Base-by-base conservation (phyloP, 2,113 vertebrate species). In the Alectura lathami region DNA sequence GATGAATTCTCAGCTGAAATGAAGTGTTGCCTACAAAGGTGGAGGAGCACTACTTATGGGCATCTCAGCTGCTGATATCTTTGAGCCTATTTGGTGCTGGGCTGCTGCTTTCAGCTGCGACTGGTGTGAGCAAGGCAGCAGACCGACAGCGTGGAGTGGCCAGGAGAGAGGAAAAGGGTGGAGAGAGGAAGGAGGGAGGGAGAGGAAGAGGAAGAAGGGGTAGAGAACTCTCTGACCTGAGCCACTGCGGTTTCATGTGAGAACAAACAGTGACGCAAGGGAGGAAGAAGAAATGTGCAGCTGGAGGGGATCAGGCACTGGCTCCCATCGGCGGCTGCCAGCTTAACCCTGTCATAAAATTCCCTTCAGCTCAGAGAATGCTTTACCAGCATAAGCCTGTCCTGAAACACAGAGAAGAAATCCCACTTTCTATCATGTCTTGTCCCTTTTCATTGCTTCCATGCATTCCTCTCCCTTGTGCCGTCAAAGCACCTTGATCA, bases 381-480 rank as follows among this genome's bases (percentile, higher is more conserved):
- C 27, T 56, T 82, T 3, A 79, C 40, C 62, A 85, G 62, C 53
- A 43, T 14, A 60, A 62, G 7, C 30, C 30, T 2, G 5, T 42
- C 27, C 10, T 45, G 48, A n/a, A 59, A 89, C 69, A 83, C 1
- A 64, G 34, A 89, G 36, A 53, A 48, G 17, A 51, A 38, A 64
- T 45, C 4, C 11, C 53, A 26, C 45, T 83, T 91, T 53, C 42
- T 34, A 78, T 6, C 20, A 68, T 43, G 10, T 79, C 87, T 82
- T 84, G 29, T 75, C 18, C 66, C 32, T 75, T 59, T 83, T 72
- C 50, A 68, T 30, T 68, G 43, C 32, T 51, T 84, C 62, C 13
- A 32, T 0, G 1, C 1, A 1, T 30, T 27, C 74, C 34, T 13
- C 36, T 77, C 24, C 16, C 36, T 60, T 2, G 0, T 51, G 22